A percentile compares a stretch with the other conserved stretches of the same genome.
Evolutionary conservation across 2,797 vertebrate genomes (phyloP).

Genomic region (Gymnoscopelus microlampas): DNA sequence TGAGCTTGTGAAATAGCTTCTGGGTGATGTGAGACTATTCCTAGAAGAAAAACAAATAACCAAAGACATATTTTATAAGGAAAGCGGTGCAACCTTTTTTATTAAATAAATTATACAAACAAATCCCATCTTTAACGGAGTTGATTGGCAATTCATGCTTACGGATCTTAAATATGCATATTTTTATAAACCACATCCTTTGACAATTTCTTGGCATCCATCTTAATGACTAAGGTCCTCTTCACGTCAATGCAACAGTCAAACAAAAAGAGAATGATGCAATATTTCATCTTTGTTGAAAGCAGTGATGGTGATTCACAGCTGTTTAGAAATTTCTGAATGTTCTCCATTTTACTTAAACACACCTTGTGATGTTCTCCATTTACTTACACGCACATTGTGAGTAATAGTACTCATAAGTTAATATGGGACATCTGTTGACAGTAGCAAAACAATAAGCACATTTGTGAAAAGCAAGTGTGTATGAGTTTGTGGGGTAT

Average conservation of each 20-base stretch:
- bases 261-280: not conserved
- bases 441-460: no score
- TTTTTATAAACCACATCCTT: slow-evolving; percentile 1
- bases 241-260: slow-evolving; percentile 2
- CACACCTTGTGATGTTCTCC: no score
- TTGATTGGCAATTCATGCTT: not conserved
- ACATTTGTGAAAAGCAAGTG: no score
- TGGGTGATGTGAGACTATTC: slow-evolving; percentile 39
- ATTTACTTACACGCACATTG: no score
- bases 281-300: slow-evolving; percentile 5
- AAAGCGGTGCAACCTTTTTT: not conserved
- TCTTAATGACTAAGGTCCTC: not conserved
- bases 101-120: not conserved
- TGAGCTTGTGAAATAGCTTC: slow-evolving; percentile 58
- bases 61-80: not conserved
- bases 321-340: slow-evolving; percentile 18
- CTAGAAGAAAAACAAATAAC: slow-evolving; percentile 6
- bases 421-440: no score
- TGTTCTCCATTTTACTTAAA: slow-evolving; percentile 7
- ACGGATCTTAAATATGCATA: not conserved
- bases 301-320: not conserved
- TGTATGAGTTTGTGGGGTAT: slow-evolving; percentile 10
- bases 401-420: no score
- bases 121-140: not conserved
- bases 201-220: slow-evolving; percentile 3